Percentiles rank a stretch among this genome's conserved stretches.
Evolutionary conservation across 1,140 invertebrate species (phyloP).

Genomic region (Melipona quadrifasciata): DNA sequence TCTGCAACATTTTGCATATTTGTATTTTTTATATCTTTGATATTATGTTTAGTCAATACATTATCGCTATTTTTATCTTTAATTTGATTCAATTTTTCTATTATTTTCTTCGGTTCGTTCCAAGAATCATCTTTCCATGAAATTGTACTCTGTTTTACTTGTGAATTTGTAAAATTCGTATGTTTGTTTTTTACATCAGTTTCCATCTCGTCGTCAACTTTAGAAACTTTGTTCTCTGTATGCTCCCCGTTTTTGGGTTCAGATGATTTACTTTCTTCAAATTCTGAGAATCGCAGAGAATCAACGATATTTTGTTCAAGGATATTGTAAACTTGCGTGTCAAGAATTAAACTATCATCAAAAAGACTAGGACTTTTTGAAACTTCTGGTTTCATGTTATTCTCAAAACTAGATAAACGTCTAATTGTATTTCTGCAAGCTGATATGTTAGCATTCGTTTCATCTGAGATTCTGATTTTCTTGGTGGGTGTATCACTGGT

Average conservation of each 20-base stretch:
- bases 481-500: slow-evolving; percentile 2
- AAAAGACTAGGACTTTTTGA: slow-evolving; percentile 75
- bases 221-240: background rate
- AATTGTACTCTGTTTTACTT: slow-evolving; percentile 12
- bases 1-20: slow-evolving; percentile 13
- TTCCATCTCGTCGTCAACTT: background rate
- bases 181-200: background rate
- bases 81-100: slow-evolving; percentile 46
- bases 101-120: slow-evolving; percentile 55
- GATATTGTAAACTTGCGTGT: slow-evolving; percentile 75
- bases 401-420: slow-evolving; percentile 6
- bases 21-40: slow-evolving; percentile 42
- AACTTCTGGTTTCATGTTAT: slow-evolving; percentile 9
- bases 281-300: slow-evolving; percentile 60
- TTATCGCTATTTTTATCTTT: slow-evolving; percentile 27
- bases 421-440: background rate
- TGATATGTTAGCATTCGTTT: background rate
- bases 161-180: background rate
- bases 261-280: slow-evolving; percentile 59
- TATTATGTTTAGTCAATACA: slow-evolving; percentile 16
- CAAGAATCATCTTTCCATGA: slow-evolving; percentile 76
- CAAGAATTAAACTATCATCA: slow-evolving; percentile 75
- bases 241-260: slow-evolving; percentile 15
- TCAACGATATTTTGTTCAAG: slow-evolving; percentile 77
- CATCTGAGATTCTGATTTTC: slow-evolving; percentile 13